Conservation (phyloP, 2,113 vertebrate species). For the Eurystomus gularis region DNA sequence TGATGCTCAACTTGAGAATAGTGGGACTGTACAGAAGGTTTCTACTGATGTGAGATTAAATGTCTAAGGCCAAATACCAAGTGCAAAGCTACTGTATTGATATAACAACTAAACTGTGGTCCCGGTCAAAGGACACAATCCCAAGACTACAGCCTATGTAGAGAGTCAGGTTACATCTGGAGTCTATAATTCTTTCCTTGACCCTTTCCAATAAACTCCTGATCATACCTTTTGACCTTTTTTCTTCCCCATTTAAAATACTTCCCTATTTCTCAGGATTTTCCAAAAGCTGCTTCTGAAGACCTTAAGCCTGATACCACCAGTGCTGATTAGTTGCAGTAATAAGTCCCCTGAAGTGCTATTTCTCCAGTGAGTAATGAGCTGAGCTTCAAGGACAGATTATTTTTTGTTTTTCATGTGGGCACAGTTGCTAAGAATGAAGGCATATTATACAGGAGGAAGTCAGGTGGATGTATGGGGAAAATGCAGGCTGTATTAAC, state of each 20-base stretch:
- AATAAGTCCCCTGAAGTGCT: background rate
- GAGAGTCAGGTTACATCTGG: background rate
- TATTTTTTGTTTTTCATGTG: background rate
- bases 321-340: background rate
- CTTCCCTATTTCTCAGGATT: background rate
- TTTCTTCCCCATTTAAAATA: background rate
- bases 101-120: background rate
- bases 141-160: background rate
- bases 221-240: background rate
- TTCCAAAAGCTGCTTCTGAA: background rate
- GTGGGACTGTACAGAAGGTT: background rate
- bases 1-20: background rate
- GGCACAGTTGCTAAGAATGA: background rate
- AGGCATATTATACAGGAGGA: accelerated
- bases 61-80: background rate
- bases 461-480: background rate
- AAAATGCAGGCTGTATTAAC: background rate
- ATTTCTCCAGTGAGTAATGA: background rate
- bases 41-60: background rate
- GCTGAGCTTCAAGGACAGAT: background rate
- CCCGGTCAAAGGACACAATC: background rate
- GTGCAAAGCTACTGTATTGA: background rate
- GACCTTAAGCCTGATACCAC: background rate
- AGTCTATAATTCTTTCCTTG: background rate
- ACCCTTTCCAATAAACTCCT: background rate